Evolutionary conservation across 2,888 invertebrate species (phyloP), one percentile per base, ranked within the genome.

Genomic region (Oasisia sp.): DNA sequence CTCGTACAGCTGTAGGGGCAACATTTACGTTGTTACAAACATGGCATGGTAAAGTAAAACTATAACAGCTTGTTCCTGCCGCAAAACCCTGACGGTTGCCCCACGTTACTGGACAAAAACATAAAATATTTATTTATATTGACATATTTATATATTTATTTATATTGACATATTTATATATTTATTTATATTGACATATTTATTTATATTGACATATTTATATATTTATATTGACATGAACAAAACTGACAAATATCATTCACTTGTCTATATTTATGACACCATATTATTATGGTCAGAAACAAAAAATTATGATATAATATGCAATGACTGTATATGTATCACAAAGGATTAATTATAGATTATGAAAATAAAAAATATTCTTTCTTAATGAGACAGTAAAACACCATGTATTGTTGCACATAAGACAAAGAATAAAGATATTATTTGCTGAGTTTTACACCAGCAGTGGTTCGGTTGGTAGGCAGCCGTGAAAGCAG

Each of bases 1-100:
- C 96, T 98, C 98, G 97, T 98, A 98, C 96, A 98, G 98, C 98
- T 98, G 97, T 14, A 92, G 58, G 0, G 38, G n/a, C 32, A 91
- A 89, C 32, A 38, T 1, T 32, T 56, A 32, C n/a, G 27, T 74
- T 74, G n/a, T 27, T 27, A 74, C 14, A 74, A 50, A 12, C 14
- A 11, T 50, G 9, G 50, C 50, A 50, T 50, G 9, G 19, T 19
- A 89, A 14, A 32, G 19, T 32, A 32, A 32, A 14, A 11, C 11
- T 89, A 2, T 89, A 89, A 89, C 89, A 89, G 89, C 89, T 9
- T 32, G 8, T 32, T 89, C n/a, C n/a, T 38, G 89, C 19, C 8
- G 11, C 32, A 11, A 89, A 89, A 89, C 11, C 4, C 11, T 14
- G 9, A 50, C 0, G 14, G 50, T 14, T 50, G 50, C 14, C 9